Percentiles rank a stretch among this genome's conserved stretches.
These are phyloP conservation scores for Virgularia gustaviana DNA, from an alignment of 92 coral and sea anemone species.

Conservation along the genomic window DNA sequence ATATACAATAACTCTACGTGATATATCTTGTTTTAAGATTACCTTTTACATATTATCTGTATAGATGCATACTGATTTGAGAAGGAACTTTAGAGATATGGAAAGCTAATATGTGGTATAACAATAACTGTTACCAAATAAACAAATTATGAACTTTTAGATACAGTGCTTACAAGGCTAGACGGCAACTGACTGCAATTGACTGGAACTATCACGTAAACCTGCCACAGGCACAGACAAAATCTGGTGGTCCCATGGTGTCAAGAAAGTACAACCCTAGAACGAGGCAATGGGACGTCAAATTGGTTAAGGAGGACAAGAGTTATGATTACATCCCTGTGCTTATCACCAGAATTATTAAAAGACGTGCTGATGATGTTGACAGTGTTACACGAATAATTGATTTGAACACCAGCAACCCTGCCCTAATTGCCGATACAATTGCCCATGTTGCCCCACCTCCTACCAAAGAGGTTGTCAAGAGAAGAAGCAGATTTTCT, in stretches of 20 bases:
- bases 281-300: slow-evolving; percentile 36
- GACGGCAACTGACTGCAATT: slow-evolving; percentile 10
- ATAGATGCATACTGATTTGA: too few relatives aligned
- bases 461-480: slow-evolving; percentile 21
- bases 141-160: slow-evolving; percentile 9
- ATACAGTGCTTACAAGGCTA: slow-evolving; percentile 35
- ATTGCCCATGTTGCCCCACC: slow-evolving; percentile 43
- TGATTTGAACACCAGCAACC: slow-evolving; percentile 28
- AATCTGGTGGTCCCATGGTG: slow-evolving; percentile 27
- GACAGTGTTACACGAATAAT: slow-evolving; percentile 9
- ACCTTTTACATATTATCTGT: too few relatives aligned
- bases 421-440: slow-evolving; percentile 27
- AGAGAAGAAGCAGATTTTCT: slow-evolving; percentile 33
- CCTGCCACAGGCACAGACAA: slow-evolving; percentile 25
- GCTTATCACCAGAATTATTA: slow-evolving; percentile 16
- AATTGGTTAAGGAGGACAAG: slow-evolving; percentile 32
- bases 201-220: slow-evolving; percentile 18
- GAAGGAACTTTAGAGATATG: too few relatives aligned
- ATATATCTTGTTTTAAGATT: too few relatives aligned
- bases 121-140: not conserved
- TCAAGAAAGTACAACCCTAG: slow-evolving; percentile 32
- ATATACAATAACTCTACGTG: too few relatives aligned
- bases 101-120: too few relatives aligned
- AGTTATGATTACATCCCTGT: slow-evolving; percentile 33
- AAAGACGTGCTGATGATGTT: slow-evolving; percentile 4